phyloP scores from a whole-genome alignment of 37 sponge, comb jelly and placozoan genomes.

The Trichoplax adhaerens region DNA sequence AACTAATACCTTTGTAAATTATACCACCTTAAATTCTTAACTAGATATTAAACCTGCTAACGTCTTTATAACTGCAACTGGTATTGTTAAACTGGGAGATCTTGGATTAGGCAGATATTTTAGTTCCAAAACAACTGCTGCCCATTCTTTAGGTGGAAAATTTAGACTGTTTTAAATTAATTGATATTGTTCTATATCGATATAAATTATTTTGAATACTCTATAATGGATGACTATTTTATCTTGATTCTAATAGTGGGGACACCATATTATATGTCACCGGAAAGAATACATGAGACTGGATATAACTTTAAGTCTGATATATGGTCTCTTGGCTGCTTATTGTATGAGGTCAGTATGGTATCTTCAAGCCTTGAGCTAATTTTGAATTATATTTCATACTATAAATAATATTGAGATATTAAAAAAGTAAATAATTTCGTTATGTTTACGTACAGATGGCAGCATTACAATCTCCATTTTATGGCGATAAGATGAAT shows the following conservation, averaged over 20 bases:
- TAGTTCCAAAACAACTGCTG: conserved; percentile 92
- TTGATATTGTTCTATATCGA: background rate
- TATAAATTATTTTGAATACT: background rate
- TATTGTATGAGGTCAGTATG: conserved; percentile 72
- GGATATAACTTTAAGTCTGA: conserved; percentile 97
- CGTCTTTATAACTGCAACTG: conserved; percentile 90
- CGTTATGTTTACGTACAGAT: conserved; percentile 16
- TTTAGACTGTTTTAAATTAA: background rate
- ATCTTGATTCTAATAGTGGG: conserved; percentile 51
- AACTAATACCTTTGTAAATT: background rate
- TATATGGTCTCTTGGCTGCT: conserved; percentile 98
- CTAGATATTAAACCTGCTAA: conserved; percentile 97
- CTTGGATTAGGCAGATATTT: conserved; percentile 92
- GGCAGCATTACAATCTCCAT: conserved; percentile 97
- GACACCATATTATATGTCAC: conserved; percentile 99
- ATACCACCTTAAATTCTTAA: background rate
- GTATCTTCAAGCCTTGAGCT: background rate
- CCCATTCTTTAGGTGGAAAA: conserved; percentile 71
- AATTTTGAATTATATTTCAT: background rate
- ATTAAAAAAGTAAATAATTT: background rate
- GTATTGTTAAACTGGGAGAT: conserved; percentile 95
- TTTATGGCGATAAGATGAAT: conserved; percentile 99
- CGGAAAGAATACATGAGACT: conserved; percentile 92
- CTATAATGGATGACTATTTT: background rate
- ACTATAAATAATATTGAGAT: background rate